Conservation (phyloP, 2,797 vertebrate species). For the Trachops cirrhosus region DNA sequence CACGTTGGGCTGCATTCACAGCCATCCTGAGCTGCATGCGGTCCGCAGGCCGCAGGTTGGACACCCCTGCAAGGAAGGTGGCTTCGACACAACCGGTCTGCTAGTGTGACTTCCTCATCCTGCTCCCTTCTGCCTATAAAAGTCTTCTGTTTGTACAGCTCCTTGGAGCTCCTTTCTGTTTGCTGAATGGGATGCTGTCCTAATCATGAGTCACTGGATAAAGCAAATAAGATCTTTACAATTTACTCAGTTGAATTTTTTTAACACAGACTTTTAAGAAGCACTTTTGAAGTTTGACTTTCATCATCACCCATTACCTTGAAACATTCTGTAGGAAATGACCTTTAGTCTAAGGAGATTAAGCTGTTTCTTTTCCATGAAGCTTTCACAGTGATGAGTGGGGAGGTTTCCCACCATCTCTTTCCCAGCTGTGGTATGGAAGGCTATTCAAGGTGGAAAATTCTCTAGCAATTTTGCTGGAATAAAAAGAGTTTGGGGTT, state of each 20-base stretch:
- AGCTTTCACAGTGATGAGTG: not conserved
- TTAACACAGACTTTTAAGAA: not conserved
- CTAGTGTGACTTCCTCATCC: not conserved
- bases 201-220: not conserved
- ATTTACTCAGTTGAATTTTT: not conserved
- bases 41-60: not conserved
- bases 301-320: not conserved
- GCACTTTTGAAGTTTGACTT: not conserved
- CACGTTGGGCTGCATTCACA: no score
- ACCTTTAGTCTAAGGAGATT: not conserved
- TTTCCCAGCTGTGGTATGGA: not conserved
- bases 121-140: no score
- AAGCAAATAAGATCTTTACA: not conserved
- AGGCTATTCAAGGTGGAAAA: not conserved
- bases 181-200: not conserved
- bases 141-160: not conserved
- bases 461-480: not conserved
- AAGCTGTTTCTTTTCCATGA: not conserved
- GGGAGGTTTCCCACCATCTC: not conserved
- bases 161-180: not conserved
- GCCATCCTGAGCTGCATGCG: no score
- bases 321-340: not conserved
- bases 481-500: not conserved
- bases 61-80: not conserved
- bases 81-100: not conserved